A percentile compares a stretch with the other conserved stretches of the same genome.
phyloP scores from a whole-genome alignment of 2,797 vertebrate genomes.

The Pelobates cultripes region DNA sequence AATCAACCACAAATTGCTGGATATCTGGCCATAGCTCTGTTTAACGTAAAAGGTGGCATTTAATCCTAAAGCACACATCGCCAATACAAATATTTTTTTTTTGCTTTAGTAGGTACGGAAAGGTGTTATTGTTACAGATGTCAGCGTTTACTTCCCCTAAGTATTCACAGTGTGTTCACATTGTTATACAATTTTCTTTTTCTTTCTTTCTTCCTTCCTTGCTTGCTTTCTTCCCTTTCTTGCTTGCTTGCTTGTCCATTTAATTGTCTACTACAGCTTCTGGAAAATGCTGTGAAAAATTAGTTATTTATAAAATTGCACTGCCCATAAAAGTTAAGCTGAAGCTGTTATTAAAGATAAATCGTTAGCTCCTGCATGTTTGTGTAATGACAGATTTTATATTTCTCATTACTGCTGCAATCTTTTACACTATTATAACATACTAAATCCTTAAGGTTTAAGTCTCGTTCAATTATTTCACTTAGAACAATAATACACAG shows the following conservation, averaged over 20 bases:
- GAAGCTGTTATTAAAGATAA: constrained; percentile 61
- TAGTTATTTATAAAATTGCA: constrained; percentile 51
- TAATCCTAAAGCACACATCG: too few species aligned
- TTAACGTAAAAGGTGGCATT: too few species aligned
- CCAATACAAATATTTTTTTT: too few species aligned
- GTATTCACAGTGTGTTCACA: too few species aligned
- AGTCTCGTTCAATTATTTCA: constrained; percentile 61
- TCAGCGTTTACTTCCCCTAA: too few species aligned
- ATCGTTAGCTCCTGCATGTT: constrained; percentile 53
- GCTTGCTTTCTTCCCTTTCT: background rate
- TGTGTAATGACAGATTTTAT: constrained; percentile 63
- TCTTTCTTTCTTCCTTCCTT: too few species aligned
- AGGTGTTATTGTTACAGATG: too few species aligned
- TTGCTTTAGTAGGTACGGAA: too few species aligned
- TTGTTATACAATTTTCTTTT: too few species aligned
- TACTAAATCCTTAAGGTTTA: constrained; percentile 62
- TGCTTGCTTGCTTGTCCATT: constrained; percentile 42
- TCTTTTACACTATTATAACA: constrained; percentile 59
- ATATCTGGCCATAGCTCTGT: too few species aligned
- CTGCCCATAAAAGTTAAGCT: constrained; percentile 59
- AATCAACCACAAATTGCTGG: too few species aligned
- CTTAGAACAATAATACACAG: constrained; percentile 58
- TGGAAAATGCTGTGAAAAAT: constrained; percentile 44
- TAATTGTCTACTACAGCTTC: constrained; percentile 48
- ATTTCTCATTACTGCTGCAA: constrained; percentile 59